These are phyloP conservation scores for Drosophila arawakana DNA, from an alignment of 1,140 invertebrate species.

Conservation along the genomic window DNA sequence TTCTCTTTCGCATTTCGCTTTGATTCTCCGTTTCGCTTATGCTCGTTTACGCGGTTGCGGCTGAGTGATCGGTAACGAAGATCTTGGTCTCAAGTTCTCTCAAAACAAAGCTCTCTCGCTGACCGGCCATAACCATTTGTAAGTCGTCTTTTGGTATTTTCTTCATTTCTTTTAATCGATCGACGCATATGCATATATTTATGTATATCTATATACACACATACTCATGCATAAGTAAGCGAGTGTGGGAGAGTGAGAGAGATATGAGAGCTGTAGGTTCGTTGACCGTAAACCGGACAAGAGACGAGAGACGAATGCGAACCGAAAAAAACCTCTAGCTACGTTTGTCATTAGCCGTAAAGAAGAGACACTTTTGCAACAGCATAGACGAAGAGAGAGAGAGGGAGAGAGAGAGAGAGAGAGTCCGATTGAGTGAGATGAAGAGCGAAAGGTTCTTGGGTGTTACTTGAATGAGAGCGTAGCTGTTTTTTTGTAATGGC, in stretches of 20 bases:
- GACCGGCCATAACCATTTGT: slow-evolving; percentile 62
- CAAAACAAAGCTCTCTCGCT: slow-evolving; percentile 31
- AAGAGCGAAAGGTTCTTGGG: slow-evolving; percentile 1
- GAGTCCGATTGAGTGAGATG: background rate
- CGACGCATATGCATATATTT: slow-evolving; percentile 61
- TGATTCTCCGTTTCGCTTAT: background rate
- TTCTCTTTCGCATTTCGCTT: background rate
- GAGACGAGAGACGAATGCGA: slow-evolving; percentile 53
- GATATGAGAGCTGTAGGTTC: slow-evolving; percentile 68
- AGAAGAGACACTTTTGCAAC: slow-evolving; percentile 51
- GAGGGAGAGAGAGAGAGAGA: background rate
- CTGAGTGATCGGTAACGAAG: slow-evolving; percentile 31
- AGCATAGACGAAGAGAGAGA: background rate
- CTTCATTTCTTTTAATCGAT: slow-evolving; percentile 67
- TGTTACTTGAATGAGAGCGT: slow-evolving; percentile 9
- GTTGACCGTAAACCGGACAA: slow-evolving; percentile 80
- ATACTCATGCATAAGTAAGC: slow-evolving; percentile 1
- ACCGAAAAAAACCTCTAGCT: slow-evolving; percentile 55
- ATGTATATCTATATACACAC: slow-evolving; percentile 13
- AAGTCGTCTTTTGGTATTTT: slow-evolving; percentile 54
- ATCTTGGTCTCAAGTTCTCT: slow-evolving; percentile 41
- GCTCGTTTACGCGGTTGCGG: slow-evolving; percentile 1
- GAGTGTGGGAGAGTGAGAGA: slow-evolving; percentile 18
- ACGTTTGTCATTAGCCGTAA: slow-evolving; percentile 46
- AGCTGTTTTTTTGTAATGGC: background rate